Base-by-base conservation (phyloP, 2,113 vertebrate species). In the Muscicapa adusta region DNA sequence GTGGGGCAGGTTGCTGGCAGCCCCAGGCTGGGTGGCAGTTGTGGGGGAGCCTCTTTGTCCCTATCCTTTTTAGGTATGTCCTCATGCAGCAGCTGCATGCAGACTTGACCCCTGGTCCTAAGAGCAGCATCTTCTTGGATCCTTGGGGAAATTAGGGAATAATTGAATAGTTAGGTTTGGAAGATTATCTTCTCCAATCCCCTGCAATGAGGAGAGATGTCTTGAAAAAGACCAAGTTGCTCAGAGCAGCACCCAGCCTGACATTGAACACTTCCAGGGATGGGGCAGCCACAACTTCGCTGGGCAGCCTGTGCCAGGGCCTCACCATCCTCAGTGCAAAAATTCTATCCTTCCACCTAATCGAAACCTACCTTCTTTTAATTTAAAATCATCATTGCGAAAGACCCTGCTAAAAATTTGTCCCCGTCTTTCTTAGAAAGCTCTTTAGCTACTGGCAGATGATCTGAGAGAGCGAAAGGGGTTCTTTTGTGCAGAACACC, bases 371-470 rank as follows among this genome's bases (percentile, higher is more conserved):
- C 11, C 17, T 24, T 33, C 4, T 40, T 29, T 34, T 5, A 54
- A 13, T 68, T 42, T 60, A 20, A 68, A 57, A 9, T 34, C 6
- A 5, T 47, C 1, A 0, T 28, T 7, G 1, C 1, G 1, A 22
- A 14, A 25, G 25, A 6, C 10, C 11, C 31, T 63, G 2, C 8
- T 53, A 8, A 72, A 18, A 4, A 16, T n/a, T 22, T 15, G 3
- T 60, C 29, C 24, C 5, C 1, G 3, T 29, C 23, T 84, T 50
- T 53, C 14, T 50, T 16, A 0, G 17, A 20, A 12, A 11, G 5
- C 9, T 48, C 10, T 53, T 29, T 3, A 12, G 6, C 26, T 1
- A 2, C 10, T 51, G 62, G 0, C 2, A 67, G 26, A 45, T 57
- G 23, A 25, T 34, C 18, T 65, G 28, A 42, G 24, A 53, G 60